Evolutionary conservation across 2,888 invertebrate genomes (phyloP).

Genomic region (Chrysodeixis includens): DNA sequence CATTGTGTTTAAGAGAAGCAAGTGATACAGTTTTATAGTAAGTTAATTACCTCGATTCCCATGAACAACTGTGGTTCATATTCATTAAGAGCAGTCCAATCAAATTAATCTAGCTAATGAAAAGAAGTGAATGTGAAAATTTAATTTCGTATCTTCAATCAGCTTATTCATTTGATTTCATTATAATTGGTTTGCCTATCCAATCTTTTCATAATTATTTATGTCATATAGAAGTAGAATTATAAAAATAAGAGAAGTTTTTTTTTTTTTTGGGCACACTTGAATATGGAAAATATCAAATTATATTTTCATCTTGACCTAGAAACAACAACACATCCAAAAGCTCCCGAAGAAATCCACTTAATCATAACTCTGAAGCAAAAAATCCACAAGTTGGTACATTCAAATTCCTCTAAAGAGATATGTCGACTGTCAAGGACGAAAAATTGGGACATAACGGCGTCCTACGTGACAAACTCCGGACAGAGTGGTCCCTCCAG

Average conservation of each 20-base stretch:
- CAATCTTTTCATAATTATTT: background rate
- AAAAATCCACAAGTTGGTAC: conserved; percentile 34
- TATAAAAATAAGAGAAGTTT: background rate
- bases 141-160: background rate
- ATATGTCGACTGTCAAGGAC: conserved; percentile 67
- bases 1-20: background rate
- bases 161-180: background rate
- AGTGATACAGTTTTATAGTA: conserved; percentile 22
- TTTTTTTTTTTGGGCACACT: background rate
- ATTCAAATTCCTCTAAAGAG: conserved; percentile 52
- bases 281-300: background rate
- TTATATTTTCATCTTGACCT: background rate
- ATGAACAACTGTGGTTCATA: conserved; percentile 22
- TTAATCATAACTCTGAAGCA: background rate
- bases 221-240: background rate
- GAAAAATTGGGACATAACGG: conserved; percentile 81
- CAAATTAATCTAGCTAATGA: conserved; percentile 13
- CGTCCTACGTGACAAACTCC: conserved; percentile 73
- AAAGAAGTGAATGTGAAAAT: background rate
- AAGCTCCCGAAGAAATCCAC: conserved; percentile 1
- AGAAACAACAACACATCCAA: background rate
- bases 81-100: conserved; percentile 26
- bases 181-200: background rate
- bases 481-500: conserved; percentile 62
- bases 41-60: conserved; percentile 38